A percentile compares a stretch with the other conserved stretches of the same genome.
Evolutionary conservation across 2,797 vertebrate genomes (phyloP).

Genomic region (Podargus strigoides): DNA sequence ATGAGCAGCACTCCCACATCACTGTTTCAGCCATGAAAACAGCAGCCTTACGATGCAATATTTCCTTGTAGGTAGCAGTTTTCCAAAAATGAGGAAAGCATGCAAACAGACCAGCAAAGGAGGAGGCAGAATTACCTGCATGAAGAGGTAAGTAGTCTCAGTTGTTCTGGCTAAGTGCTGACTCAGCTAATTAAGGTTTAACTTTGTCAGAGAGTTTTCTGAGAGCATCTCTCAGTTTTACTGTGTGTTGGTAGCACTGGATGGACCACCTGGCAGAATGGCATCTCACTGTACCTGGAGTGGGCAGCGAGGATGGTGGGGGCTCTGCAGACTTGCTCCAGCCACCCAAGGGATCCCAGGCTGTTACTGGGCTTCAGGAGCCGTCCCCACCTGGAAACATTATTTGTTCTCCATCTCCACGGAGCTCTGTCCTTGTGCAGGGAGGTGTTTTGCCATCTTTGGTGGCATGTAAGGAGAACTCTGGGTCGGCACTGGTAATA

Average conservation of each 20-base stretch:
- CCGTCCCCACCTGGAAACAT: accelerated
- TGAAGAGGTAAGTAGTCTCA: background rate
- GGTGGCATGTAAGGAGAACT: background rate
- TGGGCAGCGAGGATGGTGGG: accelerated
- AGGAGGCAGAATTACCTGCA: no score
- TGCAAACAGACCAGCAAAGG: no score
- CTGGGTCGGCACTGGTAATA: accelerated
- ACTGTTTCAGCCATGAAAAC: no score
- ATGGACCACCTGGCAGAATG: background rate
- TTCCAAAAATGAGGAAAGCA: no score
- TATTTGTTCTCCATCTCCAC: accelerated
- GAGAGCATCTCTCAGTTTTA: background rate
- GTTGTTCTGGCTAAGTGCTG: background rate
- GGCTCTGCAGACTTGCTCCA: background rate
- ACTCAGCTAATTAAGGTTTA: background rate
- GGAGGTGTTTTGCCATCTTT: background rate
- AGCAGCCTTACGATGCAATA: no score
- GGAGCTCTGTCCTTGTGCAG: accelerated
- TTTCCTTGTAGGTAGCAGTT: no score
- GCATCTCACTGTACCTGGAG: accelerated
- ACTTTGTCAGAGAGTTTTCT: background rate
- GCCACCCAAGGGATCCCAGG: background rate
- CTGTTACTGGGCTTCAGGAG: background rate
- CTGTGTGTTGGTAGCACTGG: background rate
- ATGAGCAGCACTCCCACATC: no score